phyloP scores from a whole-genome alignment of 2,113 vertebrate species.

The Suricata suricatta region DNA sequence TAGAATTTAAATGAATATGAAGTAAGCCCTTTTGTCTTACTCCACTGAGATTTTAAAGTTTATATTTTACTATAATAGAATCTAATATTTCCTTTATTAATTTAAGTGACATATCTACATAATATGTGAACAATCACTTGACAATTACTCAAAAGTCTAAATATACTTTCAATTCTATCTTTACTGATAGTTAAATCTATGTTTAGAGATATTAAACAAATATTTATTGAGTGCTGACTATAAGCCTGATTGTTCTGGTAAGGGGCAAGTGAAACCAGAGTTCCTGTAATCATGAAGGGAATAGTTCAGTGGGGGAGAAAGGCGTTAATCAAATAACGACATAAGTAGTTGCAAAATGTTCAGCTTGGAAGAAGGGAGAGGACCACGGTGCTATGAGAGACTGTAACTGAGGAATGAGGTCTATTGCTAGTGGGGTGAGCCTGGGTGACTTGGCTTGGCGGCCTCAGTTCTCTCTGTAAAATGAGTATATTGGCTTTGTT shows the following conservation, averaged over 20 bases:
- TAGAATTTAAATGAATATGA: neutral
- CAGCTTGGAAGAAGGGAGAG: neutral
- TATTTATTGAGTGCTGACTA: neutral
- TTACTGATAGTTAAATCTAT: neutral
- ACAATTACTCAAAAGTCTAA: neutral
- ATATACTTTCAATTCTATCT: neutral
- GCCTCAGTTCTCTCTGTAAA: neutral
- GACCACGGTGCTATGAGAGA: fast-evolving
- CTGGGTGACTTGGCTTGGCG: neutral
- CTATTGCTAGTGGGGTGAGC: neutral
- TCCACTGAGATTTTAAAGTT: neutral
- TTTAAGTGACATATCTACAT: neutral
- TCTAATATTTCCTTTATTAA: neutral
- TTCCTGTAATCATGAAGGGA: neutral
- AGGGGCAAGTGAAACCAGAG: neutral
- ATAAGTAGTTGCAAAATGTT: neutral
- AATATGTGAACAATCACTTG: neutral
- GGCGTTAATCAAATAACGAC: neutral
- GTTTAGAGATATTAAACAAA: neutral
- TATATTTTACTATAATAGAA: neutral
- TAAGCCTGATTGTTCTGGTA: neutral
- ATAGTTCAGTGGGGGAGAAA: neutral
- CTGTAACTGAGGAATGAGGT: neutral
- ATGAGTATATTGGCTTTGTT: neutral
- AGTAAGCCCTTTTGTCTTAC: neutral